Evolutionary conservation across 2,113 vertebrate genomes (phyloP).

Genomic region (Paraplagusia blochii): DNA sequence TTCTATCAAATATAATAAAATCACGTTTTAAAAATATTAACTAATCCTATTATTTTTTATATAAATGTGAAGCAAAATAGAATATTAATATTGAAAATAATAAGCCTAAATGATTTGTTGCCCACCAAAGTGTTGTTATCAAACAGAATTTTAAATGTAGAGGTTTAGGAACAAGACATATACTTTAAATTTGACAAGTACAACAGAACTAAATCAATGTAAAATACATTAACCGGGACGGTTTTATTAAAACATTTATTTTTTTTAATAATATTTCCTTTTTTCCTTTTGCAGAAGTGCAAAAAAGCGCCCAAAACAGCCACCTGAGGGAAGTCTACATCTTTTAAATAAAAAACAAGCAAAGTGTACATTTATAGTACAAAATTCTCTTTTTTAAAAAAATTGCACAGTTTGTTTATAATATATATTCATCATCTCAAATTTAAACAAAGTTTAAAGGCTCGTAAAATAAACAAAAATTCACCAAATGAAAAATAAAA

Average conservation of each 20-base stretch:
- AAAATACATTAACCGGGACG: constrained; percentile 14
- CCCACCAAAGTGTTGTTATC: too few relatives aligned
- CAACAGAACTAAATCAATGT: constrained; percentile 6
- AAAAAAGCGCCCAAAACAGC: constrained; percentile 87
- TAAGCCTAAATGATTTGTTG: too few relatives aligned
- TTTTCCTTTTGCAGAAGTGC: constrained; percentile 82
- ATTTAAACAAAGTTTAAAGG: constrained; percentile 98
- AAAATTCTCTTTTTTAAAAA: constrained; percentile 95
- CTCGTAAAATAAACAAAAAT: constrained; percentile 90
- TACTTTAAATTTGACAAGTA: background rate
- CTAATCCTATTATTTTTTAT: too few relatives aligned
- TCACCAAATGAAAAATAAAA: constrained; percentile 82
- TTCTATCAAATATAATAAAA: too few relatives aligned
- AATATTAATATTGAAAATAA: too few relatives aligned
- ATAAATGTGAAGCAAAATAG: too few relatives aligned
- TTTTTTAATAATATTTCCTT: constrained; percentile 77
- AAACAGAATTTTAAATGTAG: constrained; percentile 1
- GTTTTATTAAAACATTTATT: constrained; percentile 78
- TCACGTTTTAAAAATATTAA: too few relatives aligned
- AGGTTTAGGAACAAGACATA: too few relatives aligned
- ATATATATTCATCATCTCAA: constrained; percentile 93
- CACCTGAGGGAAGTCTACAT: constrained; percentile 90
- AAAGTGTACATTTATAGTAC: constrained; percentile 96
- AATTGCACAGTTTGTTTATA: constrained; percentile 93
- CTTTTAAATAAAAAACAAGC: constrained; percentile 99